phyloP scores from a whole-genome alignment of 2,888 invertebrate genomes.

The Belgica antarctica region DNA sequence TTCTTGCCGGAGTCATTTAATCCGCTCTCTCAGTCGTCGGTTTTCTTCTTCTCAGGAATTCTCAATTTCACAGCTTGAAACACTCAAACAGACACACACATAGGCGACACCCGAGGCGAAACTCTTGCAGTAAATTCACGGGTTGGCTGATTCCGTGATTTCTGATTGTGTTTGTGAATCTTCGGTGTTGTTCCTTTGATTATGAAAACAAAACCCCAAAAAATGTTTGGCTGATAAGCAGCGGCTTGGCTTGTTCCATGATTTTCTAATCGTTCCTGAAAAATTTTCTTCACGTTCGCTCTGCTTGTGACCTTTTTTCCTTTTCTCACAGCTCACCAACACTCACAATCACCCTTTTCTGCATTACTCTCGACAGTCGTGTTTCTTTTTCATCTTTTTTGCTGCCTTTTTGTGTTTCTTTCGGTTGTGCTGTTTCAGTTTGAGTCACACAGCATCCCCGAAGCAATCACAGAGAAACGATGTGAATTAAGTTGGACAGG shows the following conservation, averaged over 20 bases:
- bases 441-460: conserved; percentile 20
- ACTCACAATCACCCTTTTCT: conserved; percentile 20
- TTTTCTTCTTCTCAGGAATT: conserved; percentile 22
- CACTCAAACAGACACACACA: conserved; percentile 16
- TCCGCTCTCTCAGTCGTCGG: background rate
- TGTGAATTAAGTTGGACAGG: too few relatives aligned
- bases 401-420: conserved; percentile 4
- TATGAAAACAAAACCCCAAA: background rate
- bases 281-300: background rate
- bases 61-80: conserved; percentile 17
- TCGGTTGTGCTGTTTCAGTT: conserved; percentile 18
- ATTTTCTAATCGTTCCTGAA: background rate
- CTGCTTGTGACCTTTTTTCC: background rate
- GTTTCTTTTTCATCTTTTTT: conserved; percentile 24
- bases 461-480: background rate
- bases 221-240: background rate
- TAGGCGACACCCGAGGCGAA: background rate
- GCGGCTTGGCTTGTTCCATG: background rate
- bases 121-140: conserved; percentile 20
- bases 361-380: conserved; percentile 16
- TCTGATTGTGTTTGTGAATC: conserved; percentile 23
- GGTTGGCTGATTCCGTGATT: conserved; percentile 19
- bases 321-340: conserved; percentile 17
- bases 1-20: background rate
- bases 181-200: background rate